phyloP scores from a whole-genome alignment of 2,888 invertebrate species.

The Sesia bembeciformis region DNA sequence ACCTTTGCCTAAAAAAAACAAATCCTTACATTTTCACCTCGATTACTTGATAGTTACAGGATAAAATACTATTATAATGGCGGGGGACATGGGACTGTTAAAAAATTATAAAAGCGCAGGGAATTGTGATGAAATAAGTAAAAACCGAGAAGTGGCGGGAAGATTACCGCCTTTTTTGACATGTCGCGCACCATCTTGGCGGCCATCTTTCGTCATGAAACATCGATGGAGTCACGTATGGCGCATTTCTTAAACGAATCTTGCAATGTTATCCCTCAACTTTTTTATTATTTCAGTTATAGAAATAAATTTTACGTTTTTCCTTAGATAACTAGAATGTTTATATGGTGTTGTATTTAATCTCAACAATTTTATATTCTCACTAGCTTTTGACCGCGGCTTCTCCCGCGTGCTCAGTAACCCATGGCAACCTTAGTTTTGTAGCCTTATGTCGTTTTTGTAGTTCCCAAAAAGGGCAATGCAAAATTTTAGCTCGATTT shows the following conservation, averaged over 20 bases:
- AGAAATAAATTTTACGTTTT: neutral
- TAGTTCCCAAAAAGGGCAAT: too few relatives aligned
- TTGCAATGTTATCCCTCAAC: neutral
- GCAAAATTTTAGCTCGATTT: too few relatives aligned
- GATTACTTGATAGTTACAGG: constrained; percentile 60
- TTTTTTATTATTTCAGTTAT: neutral
- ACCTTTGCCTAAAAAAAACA: constrained; percentile 6
- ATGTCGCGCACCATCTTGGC: constrained; percentile 49
- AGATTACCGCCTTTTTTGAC: constrained; percentile 33
- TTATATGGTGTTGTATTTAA: neutral
- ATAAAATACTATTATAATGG: constrained; percentile 36
- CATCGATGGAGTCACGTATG: constrained; percentile 56
- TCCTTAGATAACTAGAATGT: constrained; percentile 1
- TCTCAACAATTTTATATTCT: too few relatives aligned
- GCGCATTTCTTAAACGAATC: constrained; percentile 19
- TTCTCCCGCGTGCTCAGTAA: too few relatives aligned
- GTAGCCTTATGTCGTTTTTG: too few relatives aligned
- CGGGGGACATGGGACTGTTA: neutral
- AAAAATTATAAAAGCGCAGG: constrained; percentile 26
- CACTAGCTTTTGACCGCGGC: too few relatives aligned
- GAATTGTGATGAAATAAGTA: constrained; percentile 35
- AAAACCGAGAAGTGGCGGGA: constrained; percentile 25
- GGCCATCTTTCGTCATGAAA: constrained; percentile 45
- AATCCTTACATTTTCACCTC: constrained; percentile 32
- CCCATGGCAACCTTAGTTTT: too few relatives aligned